Percentiles rank a stretch among this genome's conserved stretches.
These are phyloP conservation scores for Bicyclus anynana DNA, from an alignment of 1,140 invertebrate species.

Conservation along the genomic window DNA sequence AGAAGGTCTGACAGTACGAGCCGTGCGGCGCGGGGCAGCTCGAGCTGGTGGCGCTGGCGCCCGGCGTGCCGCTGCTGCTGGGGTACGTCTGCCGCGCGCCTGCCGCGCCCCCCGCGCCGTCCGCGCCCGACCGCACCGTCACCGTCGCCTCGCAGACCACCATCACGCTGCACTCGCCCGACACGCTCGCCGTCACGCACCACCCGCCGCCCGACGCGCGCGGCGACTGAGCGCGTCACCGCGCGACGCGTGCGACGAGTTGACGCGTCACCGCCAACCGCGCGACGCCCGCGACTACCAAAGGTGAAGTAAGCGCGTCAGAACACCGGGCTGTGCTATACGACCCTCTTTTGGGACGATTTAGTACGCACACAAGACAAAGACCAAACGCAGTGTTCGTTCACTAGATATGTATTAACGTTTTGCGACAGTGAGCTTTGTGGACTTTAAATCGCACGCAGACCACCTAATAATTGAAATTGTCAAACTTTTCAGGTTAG, in stretches of 20 bases:
- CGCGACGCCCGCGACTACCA: too few relatives aligned
- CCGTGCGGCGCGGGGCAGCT: constrained; percentile 18
- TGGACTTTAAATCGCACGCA: not conserved
- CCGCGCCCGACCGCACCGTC: constrained; percentile 31
- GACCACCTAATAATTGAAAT: too few relatives aligned
- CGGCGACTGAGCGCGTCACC: not conserved
- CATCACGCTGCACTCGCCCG: constrained; percentile 65
- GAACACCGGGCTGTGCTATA: too few relatives aligned
- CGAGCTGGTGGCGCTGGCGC: constrained; percentile 45
- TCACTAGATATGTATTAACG: not conserved
- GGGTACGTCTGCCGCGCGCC: constrained; percentile 51
- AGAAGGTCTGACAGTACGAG: constrained; percentile 70
- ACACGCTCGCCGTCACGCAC: constrained; percentile 45
- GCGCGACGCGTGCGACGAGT: too few relatives aligned
- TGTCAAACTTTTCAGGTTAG: too few relatives aligned
- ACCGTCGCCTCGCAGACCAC: constrained; percentile 65
- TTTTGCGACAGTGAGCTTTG: not conserved
- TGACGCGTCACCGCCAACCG: too few relatives aligned
- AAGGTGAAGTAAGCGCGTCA: too few relatives aligned
- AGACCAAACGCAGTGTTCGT: too few relatives aligned
- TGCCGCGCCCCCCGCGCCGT: constrained; percentile 44
- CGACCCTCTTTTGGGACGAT: too few relatives aligned
- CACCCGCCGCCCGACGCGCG: constrained; percentile 10
- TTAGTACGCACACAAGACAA: too few relatives aligned
- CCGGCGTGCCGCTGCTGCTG: constrained; percentile 51